These are phyloP conservation scores for Eolophus roseicapilla DNA, from an alignment of 2,113 vertebrate species.

Conservation along the genomic window DNA sequence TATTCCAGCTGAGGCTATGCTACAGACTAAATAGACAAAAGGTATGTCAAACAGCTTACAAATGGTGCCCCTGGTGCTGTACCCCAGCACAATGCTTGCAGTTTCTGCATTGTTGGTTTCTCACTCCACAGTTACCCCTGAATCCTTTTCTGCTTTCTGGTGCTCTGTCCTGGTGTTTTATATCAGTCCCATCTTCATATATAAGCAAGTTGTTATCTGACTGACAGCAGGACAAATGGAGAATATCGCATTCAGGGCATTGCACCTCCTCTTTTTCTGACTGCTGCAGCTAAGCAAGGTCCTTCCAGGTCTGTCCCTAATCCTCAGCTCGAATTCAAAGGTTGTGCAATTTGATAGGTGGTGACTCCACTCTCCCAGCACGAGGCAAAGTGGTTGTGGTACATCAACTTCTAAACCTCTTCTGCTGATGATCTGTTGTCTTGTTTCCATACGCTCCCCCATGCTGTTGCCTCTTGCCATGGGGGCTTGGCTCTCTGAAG, in stretches of 20 bases:
- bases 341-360: background rate
- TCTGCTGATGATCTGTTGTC: rapidly evolving
- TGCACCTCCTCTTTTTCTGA: background rate
- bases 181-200: background rate
- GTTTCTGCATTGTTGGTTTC: background rate
- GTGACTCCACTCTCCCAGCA: background rate
- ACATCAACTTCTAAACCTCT: background rate
- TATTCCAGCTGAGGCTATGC: background rate
- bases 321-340: background rate
- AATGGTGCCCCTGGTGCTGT: background rate
- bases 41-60: background rate
- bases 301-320: background rate
- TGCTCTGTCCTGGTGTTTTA: background rate
- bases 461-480: conserved; percentile 9
- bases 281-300: background rate
- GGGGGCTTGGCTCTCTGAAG: background rate
- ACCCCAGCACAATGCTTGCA: background rate
- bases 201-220: background rate
- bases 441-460: background rate
- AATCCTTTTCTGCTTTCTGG: background rate
- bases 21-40: background rate
- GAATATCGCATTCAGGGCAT: background rate
- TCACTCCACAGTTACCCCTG: background rate
- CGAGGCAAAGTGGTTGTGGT: background rate
- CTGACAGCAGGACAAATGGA: background rate